Percentiles rank a stretch among this genome's conserved stretches.
These are phyloP conservation scores for Sweltsa coloradensis DNA, from an alignment of 1,140 invertebrate genomes.

Conservation along the genomic window DNA sequence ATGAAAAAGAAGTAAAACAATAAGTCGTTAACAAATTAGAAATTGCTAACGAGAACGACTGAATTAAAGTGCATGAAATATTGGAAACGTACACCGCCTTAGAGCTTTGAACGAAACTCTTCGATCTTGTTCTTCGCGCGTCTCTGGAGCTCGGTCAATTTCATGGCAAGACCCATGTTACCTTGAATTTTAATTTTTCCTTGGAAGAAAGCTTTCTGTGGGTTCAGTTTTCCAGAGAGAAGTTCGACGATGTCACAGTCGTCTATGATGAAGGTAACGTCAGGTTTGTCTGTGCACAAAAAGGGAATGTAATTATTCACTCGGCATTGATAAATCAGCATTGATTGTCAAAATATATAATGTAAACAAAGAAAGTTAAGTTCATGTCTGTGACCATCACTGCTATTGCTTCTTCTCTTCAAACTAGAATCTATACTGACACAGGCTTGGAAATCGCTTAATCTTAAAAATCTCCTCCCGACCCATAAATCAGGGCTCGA, in stretches of 20 bases:
- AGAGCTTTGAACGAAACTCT: conserved; percentile 58
- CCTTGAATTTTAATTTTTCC: conserved; percentile 93
- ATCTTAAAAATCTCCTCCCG: too few species aligned
- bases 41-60: too few species aligned
- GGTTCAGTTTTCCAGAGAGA: conserved; percentile 80
- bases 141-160: conserved; percentile 73
- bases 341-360: neutral
- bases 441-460: too few species aligned
- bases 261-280: conserved; percentile 78
- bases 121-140: conserved; percentile 58
- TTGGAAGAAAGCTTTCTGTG: conserved; percentile 96
- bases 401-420: too few species aligned
- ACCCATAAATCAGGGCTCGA: too few species aligned
- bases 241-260: conserved; percentile 78
- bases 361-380: neutral
- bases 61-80: too few species aligned
- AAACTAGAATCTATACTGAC: too few species aligned
- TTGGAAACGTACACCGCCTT: conserved; percentile 32
- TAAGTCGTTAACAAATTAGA: neutral
- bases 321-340: neutral
- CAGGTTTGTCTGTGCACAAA: conserved; percentile 59
- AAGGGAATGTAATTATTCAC: conserved; percentile 6
- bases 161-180: conserved; percentile 93
- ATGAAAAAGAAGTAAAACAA: neutral
- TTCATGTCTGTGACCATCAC: neutral